A percentile compares a stretch with the other conserved stretches of the same genome.
Evolutionary conservation across 2,888 invertebrate species (phyloP).

Genomic region (Cerastis leucographa): DNA sequence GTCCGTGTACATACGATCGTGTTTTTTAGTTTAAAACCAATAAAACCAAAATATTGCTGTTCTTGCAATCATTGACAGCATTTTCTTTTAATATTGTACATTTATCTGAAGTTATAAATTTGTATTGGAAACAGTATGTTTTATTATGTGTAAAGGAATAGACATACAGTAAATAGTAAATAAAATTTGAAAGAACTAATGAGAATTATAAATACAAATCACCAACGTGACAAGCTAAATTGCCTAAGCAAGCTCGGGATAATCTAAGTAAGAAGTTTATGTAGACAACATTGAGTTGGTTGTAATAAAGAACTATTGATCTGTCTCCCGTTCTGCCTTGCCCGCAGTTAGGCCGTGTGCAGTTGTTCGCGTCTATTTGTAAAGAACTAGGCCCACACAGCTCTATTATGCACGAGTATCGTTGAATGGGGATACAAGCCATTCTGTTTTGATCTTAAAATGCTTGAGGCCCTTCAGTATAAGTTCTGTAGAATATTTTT

Average conservation of each 20-base stretch:
- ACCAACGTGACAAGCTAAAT: slow-evolving; percentile 1
- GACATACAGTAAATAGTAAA: not conserved
- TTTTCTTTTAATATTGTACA: not conserved
- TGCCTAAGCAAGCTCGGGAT: not conserved
- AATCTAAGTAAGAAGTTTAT: slow-evolving; percentile 24
- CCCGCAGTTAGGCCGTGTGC: slow-evolving; percentile 40
- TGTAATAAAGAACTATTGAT: slow-evolving; percentile 53
- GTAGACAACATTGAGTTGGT: not conserved
- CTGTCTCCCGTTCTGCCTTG: slow-evolving; percentile 14
- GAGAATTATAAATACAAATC: not conserved
- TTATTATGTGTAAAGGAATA: not conserved
- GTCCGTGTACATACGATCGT: not conserved
- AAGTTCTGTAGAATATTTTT: not conserved
- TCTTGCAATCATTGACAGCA: not conserved
- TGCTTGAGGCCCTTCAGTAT: no score
- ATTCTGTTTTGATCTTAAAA: slow-evolving; percentile 4
- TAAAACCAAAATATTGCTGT: not conserved
- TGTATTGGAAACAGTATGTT: not conserved
- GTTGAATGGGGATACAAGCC: slow-evolving; percentile 11
- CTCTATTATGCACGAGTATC: slow-evolving; percentile 44
- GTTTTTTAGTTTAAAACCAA: not conserved
- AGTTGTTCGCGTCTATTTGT: slow-evolving; percentile 43
- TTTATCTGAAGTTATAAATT: not conserved
- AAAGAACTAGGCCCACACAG: slow-evolving; percentile 37
- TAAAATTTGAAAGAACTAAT: not conserved